Conservation (phyloP, 2,797 vertebrate species). For the Muraenolepis orangiensis region DNA sequence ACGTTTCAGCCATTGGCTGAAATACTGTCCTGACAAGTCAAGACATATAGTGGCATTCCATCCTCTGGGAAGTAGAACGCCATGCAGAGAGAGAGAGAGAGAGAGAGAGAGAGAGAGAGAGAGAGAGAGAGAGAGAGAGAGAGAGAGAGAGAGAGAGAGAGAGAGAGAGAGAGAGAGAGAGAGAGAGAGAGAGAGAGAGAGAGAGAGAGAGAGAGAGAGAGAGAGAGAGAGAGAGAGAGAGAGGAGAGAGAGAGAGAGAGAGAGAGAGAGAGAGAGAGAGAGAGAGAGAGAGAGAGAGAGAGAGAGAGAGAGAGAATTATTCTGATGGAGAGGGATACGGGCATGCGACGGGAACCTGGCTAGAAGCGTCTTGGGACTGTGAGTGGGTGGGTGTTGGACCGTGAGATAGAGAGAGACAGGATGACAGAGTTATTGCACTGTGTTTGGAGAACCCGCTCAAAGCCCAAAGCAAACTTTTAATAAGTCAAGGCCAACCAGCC, state of each 20-base stretch:
- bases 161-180: too few relatives aligned
- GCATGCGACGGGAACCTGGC: not conserved
- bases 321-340: not conserved
- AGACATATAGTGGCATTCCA: not conserved
- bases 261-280: not conserved
- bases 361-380: not conserved
- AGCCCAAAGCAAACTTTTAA: conserved; percentile 1
- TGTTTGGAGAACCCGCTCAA: not conserved
- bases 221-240: not conserved
- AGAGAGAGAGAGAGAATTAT: not conserved
- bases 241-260: not conserved
- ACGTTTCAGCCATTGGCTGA: not conserved
- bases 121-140: not conserved
- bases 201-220: not conserved
- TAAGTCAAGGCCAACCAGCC: not conserved
- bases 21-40: conserved; percentile 3
- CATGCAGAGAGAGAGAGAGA: not conserved
- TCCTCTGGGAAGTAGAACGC: not conserved
- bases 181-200: too few relatives aligned
- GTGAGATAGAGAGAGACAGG: not conserved
- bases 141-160: not conserved
- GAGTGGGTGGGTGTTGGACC: not conserved
- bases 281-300: not conserved
- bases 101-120: not conserved
- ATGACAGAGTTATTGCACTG: not conserved